Percentiles rank a stretch among this genome's conserved stretches.
These are phyloP conservation scores for Daboia siamensis DNA, from an alignment of 2,113 vertebrate genomes.

Conservation along the genomic window DNA sequence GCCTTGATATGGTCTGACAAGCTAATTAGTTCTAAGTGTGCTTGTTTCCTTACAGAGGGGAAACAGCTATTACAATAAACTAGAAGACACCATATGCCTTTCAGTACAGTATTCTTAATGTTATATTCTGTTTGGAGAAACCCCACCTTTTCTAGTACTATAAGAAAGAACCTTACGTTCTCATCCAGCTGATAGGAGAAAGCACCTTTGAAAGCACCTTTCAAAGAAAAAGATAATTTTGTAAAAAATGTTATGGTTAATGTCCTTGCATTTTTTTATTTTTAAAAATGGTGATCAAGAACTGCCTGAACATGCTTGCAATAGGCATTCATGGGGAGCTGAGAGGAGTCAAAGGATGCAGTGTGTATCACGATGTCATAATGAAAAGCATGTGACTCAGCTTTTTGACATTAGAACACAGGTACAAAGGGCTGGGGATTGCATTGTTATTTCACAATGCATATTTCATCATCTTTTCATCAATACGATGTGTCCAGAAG, in stretches of 20 bases:
- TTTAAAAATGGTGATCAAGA: background rate
- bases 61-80: conserved; percentile 32
- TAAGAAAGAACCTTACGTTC: background rate
- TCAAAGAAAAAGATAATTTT: background rate
- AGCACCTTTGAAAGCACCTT: background rate
- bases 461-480: background rate
- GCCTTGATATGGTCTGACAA: conserved; percentile 36
- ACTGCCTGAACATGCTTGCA: background rate
- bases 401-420: background rate
- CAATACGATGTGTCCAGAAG: background rate
- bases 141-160: background rate
- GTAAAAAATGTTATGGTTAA: background rate
- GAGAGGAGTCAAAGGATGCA: background rate
- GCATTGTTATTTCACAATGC: background rate
- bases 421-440: background rate
- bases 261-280: background rate
- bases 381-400: background rate
- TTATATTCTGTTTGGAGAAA: background rate
- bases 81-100: conserved; percentile 10
- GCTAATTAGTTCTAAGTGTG: conserved; percentile 36
- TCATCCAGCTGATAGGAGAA: background rate
- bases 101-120: background rate
- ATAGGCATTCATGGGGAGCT: background rate
- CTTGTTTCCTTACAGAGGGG: conserved; percentile 35
- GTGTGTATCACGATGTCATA: background rate